A percentile compares a stretch with the other conserved stretches of the same genome.
Evolutionary conservation across 2,888 invertebrate genomes (phyloP).

Genomic region (Aspidiotus destructor): DNA sequence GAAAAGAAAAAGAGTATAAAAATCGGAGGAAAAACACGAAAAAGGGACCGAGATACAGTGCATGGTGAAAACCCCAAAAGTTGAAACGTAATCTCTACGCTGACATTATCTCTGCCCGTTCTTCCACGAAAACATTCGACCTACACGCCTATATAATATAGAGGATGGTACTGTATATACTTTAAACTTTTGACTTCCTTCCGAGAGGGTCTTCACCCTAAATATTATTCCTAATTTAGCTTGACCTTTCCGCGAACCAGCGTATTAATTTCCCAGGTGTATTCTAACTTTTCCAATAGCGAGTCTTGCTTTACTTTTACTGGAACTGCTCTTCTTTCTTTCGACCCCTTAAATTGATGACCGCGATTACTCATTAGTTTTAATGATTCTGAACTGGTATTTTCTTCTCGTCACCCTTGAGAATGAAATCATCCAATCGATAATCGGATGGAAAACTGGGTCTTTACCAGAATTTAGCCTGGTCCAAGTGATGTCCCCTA

Average conservation of each 20-base stretch:
- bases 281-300: slow-evolving; percentile 29
- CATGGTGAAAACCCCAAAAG: slow-evolving; percentile 7
- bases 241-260: slow-evolving; percentile 20
- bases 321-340: slow-evolving; percentile 9
- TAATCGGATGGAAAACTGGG: too few relatives aligned
- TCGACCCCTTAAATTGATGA: background rate
- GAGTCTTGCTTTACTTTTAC: slow-evolving; percentile 23
- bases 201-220: slow-evolving; percentile 22
- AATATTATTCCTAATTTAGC: slow-evolving; percentile 27
- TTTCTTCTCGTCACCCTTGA: too few relatives aligned
- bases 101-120: slow-evolving; percentile 20
- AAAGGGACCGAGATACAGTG: background rate
- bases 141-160: too few relatives aligned
- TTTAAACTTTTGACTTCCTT: background rate
- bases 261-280: slow-evolving; percentile 29
- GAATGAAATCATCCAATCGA: too few relatives aligned
- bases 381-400: too few relatives aligned
- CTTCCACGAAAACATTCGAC: background rate
- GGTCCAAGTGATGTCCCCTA: too few relatives aligned
- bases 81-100: slow-evolving; percentile 17
- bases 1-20: too few relatives aligned
- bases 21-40: too few relatives aligned
- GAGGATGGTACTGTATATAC: background rate
- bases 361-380: background rate
- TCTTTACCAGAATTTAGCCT: too few relatives aligned